Conservation (phyloP, 1,140 invertebrate genomes). For the Parasteatoda tepidariorum region DNA sequence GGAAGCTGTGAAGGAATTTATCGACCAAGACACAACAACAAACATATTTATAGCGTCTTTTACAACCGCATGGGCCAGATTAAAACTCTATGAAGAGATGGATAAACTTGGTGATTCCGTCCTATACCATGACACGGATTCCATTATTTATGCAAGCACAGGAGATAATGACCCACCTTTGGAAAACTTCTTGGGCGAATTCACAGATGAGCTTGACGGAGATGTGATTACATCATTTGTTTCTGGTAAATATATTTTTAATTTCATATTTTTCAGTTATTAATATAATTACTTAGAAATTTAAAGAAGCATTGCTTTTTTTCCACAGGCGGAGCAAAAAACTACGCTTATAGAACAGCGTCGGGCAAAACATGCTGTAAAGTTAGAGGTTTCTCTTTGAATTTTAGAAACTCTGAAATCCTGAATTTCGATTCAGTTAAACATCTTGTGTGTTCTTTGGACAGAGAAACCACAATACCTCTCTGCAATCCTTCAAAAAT, state of each 20-base stretch:
- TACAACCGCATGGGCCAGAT: conserved; percentile 16
- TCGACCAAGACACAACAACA: too few species aligned
- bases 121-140: too few species aligned
- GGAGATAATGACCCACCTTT: too few species aligned
- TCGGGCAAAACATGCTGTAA: not conserved
- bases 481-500: not conserved
- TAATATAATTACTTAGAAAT: not conserved
- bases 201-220: too few species aligned
- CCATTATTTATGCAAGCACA: too few species aligned
- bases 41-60: conserved; percentile 9
- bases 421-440: not conserved
- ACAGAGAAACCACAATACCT: not conserved
- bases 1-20: too few species aligned
- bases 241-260: not conserved
- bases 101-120: too few species aligned
- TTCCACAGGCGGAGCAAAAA: not conserved
- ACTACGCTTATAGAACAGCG: not conserved
- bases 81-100: too few species aligned
- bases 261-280: too few species aligned
- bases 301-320: not conserved
- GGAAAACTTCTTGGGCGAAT: not conserved
- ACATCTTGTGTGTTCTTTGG: not conserved
- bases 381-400: not conserved
- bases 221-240: too few species aligned
- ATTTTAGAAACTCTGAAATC: not conserved